phyloP scores from a whole-genome alignment of 2,113 vertebrate species.

The Struthidea cinerea region DNA sequence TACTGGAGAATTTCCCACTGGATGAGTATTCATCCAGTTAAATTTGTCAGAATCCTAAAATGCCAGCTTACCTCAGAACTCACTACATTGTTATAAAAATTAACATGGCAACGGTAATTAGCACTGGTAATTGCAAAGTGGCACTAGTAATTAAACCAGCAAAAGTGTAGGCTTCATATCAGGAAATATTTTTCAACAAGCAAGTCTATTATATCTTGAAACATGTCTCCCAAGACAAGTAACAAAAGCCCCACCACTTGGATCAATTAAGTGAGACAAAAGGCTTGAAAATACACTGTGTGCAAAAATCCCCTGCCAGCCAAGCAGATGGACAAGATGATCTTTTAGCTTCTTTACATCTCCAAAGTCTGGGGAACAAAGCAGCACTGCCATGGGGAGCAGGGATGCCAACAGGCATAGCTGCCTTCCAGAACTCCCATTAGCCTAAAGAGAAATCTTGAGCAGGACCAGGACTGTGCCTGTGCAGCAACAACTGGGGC shows the following conservation, averaged over 20 bases:
- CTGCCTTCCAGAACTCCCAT: accelerated
- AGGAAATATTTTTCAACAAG: background rate
- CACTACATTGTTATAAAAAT: background rate
- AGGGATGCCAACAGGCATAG: background rate
- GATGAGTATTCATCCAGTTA: background rate
- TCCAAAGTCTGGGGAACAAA: background rate
- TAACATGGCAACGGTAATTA: background rate
- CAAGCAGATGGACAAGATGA: background rate
- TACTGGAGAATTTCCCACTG: background rate
- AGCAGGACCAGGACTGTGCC: background rate
- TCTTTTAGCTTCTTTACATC: background rate
- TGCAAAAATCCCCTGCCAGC: background rate
- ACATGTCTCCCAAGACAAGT: background rate
- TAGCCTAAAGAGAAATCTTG: background rate
- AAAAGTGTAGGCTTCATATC: background rate
- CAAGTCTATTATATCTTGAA: background rate
- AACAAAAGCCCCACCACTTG: background rate
- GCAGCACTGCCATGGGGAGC: accelerated
- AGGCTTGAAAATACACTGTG: background rate
- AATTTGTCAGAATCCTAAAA: background rate
- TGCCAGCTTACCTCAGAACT: background rate
- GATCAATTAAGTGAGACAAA: background rate
- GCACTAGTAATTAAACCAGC: background rate
- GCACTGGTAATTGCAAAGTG: background rate
- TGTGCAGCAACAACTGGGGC: accelerated